Base-by-base conservation (phyloP, 2,113 vertebrate genomes). In the Gymnocephalus cernua region DNA sequence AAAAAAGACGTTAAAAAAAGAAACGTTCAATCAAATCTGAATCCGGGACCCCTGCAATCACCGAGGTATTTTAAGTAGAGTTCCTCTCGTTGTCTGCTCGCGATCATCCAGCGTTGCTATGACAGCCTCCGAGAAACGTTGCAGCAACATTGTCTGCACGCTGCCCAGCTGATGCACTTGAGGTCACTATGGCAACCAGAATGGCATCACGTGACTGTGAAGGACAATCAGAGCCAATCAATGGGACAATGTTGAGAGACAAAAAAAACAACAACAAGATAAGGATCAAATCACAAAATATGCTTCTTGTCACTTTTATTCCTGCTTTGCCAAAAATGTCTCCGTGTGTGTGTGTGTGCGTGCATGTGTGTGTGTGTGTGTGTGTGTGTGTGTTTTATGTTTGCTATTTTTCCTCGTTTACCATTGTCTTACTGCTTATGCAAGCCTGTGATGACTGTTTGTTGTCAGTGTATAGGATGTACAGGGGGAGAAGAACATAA, bases 151-250 rank as follows among this genome's bases (percentile, higher is more conserved):
- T 88, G 91, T 89, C 86, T 87, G 72, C 84, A 56, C 66, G 76
- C 90, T 77, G 84, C 91, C 78, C 88, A 88, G 91, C 89, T 92
- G 88, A 94, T 93, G 93, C 94, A 94, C 94, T 95, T 89, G 89
- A 94, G 94, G 90, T 92, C 84, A 92, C 92, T 67, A 90, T 93
- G 92, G 87, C 91, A 94, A 93, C 94, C 93, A 74, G 87, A 88
- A 91, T 81, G 88, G 84, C 89, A 88, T 94, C 94, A 93, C 71
- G 61, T 94, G 94, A 94, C 90, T 93, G 94, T 95, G 94, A 95
- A 95, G 95, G 95, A 96, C 95, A 96, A 96, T 96, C 95, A 95
- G 89, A 92, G 92, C 91, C 92, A 93, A 93, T 93, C 89, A 93
- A 92, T 91, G 88, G 93, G 93, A 93, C 85, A 84, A 91, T 93